Evolutionary conservation across 2,888 invertebrate genomes (phyloP).

Genomic region (Trachelus tabidus): DNA sequence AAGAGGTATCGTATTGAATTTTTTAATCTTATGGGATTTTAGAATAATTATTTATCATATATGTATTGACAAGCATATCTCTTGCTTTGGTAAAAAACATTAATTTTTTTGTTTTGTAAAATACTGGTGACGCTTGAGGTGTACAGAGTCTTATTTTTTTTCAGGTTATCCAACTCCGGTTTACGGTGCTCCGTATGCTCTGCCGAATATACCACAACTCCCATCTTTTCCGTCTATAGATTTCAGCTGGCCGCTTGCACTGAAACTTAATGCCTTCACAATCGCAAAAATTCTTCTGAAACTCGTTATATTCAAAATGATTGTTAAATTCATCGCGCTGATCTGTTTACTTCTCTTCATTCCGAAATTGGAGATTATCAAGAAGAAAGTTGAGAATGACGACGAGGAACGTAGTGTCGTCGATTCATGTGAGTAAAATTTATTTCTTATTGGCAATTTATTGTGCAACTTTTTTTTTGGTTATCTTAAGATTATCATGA

Average conservation of each 20-base stretch:
- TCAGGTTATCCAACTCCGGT: constrained; percentile 45
- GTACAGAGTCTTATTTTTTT: neutral
- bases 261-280: constrained; percentile 78
- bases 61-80: fast-evolving
- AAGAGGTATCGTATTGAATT: constrained; percentile 45
- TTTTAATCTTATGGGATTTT: neutral
- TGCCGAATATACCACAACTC: constrained; percentile 66
- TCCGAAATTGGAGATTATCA: constrained; percentile 72
- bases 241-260: constrained; percentile 70
- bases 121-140: neutral
- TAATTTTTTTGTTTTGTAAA: no score
- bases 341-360: constrained; percentile 81
- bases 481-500: neutral
- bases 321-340: constrained; percentile 82
- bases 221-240: constrained; percentile 67
- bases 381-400: constrained; percentile 63
- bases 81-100: neutral
- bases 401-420: constrained; percentile 38
- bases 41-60: neutral
- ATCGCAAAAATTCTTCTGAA: constrained; percentile 81
- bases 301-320: constrained; percentile 82
- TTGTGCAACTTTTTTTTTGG: neutral
- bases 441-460: neutral
- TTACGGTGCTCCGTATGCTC: constrained; percentile 71
- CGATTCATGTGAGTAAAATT: constrained; percentile 16